phyloP scores from a whole-genome alignment of 35 echinoderm and acorn worm genomes.

The Antedon bifida region DNA sequence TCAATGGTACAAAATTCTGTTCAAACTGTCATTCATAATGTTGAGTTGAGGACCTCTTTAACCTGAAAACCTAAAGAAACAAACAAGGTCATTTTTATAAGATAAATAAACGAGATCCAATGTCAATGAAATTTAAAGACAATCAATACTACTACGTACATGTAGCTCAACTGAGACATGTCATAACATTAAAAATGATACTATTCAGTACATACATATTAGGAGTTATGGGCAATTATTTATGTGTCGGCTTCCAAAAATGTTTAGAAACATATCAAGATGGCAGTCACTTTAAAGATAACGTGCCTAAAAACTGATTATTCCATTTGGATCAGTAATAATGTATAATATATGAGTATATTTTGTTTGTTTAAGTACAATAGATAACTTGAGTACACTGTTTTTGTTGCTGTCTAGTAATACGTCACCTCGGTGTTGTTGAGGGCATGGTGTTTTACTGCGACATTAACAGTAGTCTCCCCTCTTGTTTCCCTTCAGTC shows the following conservation, averaged over 20 bases:
- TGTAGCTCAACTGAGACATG: not conserved
- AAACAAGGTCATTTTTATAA: not conserved
- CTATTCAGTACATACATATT: constrained; percentile 41
- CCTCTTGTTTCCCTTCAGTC: too few species aligned
- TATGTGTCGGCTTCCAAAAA: constrained; percentile 8
- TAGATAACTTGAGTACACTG: too few species aligned
- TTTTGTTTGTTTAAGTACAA: too few species aligned
- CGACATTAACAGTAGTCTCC: too few species aligned
- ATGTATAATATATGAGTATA: too few species aligned
- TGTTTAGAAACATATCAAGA: constrained; percentile 35
- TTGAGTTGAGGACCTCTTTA: not conserved
- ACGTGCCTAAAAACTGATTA: constrained; percentile 5
- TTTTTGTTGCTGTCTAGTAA: too few species aligned
- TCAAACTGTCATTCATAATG: constrained; percentile 12
- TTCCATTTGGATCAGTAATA: too few species aligned
- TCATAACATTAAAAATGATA: constrained; percentile 8
- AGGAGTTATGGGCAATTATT: constrained; percentile 38
- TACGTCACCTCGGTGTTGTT: too few species aligned
- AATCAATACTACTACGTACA: not conserved
- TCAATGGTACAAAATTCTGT: not conserved
- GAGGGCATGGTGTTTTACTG: too few species aligned
- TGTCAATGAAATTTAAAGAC: not conserved
- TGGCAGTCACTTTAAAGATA: constrained; percentile 36
- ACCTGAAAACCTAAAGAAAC: constrained; percentile 1
- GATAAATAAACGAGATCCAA: not conserved